Evolutionary conservation across 2,797 vertebrate species (phyloP), one percentile per base, ranked within the genome.

Genomic region (Eulemur albifrons): DNA sequence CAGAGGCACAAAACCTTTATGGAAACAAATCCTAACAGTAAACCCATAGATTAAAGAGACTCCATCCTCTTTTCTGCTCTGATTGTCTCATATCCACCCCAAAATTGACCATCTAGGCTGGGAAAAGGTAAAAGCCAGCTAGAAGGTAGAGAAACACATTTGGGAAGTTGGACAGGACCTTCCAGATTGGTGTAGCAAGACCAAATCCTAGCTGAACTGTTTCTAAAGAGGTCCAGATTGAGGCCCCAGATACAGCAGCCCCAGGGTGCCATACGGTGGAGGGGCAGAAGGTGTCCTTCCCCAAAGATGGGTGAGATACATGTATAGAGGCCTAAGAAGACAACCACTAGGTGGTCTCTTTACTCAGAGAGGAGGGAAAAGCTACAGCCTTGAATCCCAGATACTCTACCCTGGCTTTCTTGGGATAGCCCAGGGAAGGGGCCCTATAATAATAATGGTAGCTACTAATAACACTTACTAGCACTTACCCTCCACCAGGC

Each of bases 11-110:
- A 52, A 59, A 25, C 10, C 40, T 81, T 85, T 21, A 61, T 79
- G 35, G 15, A 93, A 93, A 96, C n/a, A 88, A 95, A 83, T 89
- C 4, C 63, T 83, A 18, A 90, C 4, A 88, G 32, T 57, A 92
- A 59, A 88, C 75, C 3, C 20, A 89, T 40, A 92, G 35, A 48
- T 67, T 80, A 57, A 54, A 80, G 18, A n/a, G 13, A 4, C 32
- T 2, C 35, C 48, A 69, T 20, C 23, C 15, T 92, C 52, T 79
- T 94, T 88, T 70, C 70, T 87, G 5, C 32, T 27, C 45, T 88
- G 40, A 21, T 93, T 88, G 54, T 76, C 81, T 92, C 54, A 85
- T 85, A 25, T 63, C 43, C 9, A 79, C 21, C 25, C 69, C 7
- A 59, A 79, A 54, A 91, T 5, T 72, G 40, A 77, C 20, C 27